Base-by-base conservation (phyloP, 1,140 invertebrate genomes). In the Musca vetustissima region DNA sequence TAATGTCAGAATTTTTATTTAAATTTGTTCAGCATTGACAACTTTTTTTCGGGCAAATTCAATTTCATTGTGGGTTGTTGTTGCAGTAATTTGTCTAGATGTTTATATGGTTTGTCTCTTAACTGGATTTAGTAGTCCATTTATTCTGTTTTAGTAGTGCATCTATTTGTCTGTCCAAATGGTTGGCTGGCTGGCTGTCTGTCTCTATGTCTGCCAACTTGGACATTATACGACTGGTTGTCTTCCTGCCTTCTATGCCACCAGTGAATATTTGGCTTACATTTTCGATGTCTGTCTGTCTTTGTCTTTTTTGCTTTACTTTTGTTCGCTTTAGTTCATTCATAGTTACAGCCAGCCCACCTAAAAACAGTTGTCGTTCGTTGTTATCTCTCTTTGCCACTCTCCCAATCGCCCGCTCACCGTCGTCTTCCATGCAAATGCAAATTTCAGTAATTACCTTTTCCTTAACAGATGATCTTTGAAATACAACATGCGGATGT, bases 401-500 rank as follows among this genome's bases (percentile, higher is more conserved):
- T n/a, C n/a, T n/a, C n/a, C n/a, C n/a, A n/a, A n/a, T n/a, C n/a
- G n/a, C n/a, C n/a, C n/a, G n/a, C n/a, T n/a, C n/a, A n/a, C n/a
- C n/a, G n/a, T n/a, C n/a, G n/a, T 25, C 8, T 61, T 43, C 36
- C 36, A 43, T 43, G 36, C 36, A 36, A 52, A 50, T 52, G 64
- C 43, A 66, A 49, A 66, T 52, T 49, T 48, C 13, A 48, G 36
- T 55, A 66, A 67, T 70, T 67, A 76, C 75, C 77, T 83, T 83
- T 68, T 75, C 75, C 70, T 74, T 76, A 4, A 83, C 84, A 11
- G 89, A 87, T 52, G 88, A 88, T 76, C 90, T 85, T 76, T 89
- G 89, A 77, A 88, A 92, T 57, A 92, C 83, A 68, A 92, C 85
- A 76, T 92, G 90, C 67, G 88, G 86, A 76, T 88, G 86, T 1